A percentile compares a stretch with the other conserved stretches of the same genome.
Evolutionary conservation across 2,797 vertebrate species (phyloP).

Genomic region (Enteromius argenteus): DNA sequence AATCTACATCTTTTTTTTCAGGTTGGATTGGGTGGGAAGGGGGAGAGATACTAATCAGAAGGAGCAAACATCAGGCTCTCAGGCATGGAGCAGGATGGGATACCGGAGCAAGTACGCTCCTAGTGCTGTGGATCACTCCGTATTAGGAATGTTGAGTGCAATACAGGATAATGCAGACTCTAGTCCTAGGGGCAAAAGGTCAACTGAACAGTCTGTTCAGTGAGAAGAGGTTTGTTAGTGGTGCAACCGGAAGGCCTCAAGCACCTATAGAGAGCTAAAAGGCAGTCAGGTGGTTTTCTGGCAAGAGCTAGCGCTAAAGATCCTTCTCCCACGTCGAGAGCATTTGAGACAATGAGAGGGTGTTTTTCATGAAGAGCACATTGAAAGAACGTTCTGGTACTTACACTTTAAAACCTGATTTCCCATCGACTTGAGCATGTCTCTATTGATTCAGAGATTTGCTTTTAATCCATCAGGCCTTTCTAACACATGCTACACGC

Average conservation of each 20-base stretch:
- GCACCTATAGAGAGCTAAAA: conserved; percentile 11
- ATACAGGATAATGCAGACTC: conserved; percentile 25
- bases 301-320: background rate
- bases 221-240: conserved; percentile 13
- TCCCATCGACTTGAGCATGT: conserved; percentile 33
- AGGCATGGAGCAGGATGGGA: conserved; percentile 18
- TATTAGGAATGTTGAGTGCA: conserved; percentile 14
- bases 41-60: conserved; percentile 13
- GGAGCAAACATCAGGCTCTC: conserved; percentile 40
- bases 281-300: background rate
- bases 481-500: conserved; percentile 46
- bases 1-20: background rate
- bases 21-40: conserved; percentile 1
- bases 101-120: conserved; percentile 20
- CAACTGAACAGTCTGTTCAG: conserved; percentile 13
- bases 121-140: conserved; percentile 6
- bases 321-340: conserved; percentile 1
- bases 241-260: background rate
- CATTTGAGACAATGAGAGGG: background rate
- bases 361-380: background rate
- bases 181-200: conserved; percentile 21
- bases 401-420: conserved; percentile 23
- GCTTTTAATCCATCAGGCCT: conserved; percentile 46
- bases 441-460: conserved; percentile 42
- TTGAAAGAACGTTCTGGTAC: conserved; percentile 25